A percentile compares a stretch with the other conserved stretches of the same genome.
These are phyloP conservation scores for Rostratula benghalensis DNA, from an alignment of 2,113 vertebrate species.

Conservation along the genomic window DNA sequence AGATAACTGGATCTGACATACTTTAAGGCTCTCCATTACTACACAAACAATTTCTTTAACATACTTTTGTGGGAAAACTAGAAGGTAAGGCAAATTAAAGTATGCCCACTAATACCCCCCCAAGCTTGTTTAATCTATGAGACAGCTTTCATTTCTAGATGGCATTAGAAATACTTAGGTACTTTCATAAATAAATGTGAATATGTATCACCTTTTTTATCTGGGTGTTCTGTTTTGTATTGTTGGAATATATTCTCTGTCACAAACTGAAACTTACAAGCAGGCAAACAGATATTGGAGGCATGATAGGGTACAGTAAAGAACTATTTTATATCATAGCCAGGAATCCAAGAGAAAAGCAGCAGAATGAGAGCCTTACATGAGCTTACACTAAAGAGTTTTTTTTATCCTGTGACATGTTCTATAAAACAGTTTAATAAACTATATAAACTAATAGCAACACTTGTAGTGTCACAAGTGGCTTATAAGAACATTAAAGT, in stretches of 20 bases:
- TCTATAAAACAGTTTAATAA: not conserved
- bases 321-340: not conserved
- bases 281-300: not conserved
- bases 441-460: not conserved
- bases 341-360: not conserved
- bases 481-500: not conserved
- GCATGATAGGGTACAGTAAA: not conserved
- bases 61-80: not conserved
- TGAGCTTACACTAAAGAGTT: not conserved
- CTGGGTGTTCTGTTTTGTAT: not conserved
- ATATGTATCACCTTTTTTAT: too few species aligned
- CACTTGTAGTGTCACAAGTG: not conserved
- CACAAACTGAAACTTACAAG: not conserved
- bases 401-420: not conserved
- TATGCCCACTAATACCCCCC: not conserved
- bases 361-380: not conserved
- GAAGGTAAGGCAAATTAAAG: not conserved
- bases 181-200: not conserved
- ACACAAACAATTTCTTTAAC: not conserved
- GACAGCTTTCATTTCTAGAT: not conserved
- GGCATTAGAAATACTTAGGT: not conserved
- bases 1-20: not conserved
- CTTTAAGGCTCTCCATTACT: not conserved
- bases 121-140: not conserved
- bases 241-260: not conserved